Base-by-base conservation (phyloP, 2,888 invertebrate species). In the Odontocolon sp. region DNA sequence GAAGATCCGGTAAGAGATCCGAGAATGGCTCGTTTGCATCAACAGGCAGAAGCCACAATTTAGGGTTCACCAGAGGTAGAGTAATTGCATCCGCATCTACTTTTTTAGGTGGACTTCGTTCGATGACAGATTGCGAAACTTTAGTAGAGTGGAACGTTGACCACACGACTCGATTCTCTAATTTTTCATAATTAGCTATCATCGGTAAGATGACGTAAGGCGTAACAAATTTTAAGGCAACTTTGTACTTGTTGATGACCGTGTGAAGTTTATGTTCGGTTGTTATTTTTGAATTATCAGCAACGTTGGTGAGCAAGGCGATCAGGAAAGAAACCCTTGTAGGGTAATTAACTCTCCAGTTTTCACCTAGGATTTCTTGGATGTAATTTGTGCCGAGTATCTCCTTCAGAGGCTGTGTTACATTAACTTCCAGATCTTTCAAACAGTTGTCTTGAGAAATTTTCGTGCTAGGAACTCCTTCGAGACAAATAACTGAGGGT, bases 11-110 rank as follows among this genome's bases (percentile, higher is more conserved):
- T 23, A 84, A 36, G 8, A 84, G 31, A 40, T 47, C 67, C 2
- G 5, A 31, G 18, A 76, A 82, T n/a, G 84, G 84, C 42, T 83
- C 18, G 1, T 26, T 14, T 5, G 67, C 40, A 42, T 81, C 76
- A 9, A 84, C 52, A 11, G 80, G 73, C 9, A 73, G 61, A 9
- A 68, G 16, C 73, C 67, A 79, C 16, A 45, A 36, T 21, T 66
- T 72, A 4, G 84, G 83, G 80, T 83, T 80, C 9, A 78, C 45
- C 3, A 83, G 14, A 11, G 82, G 78, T 38, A 80, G 16, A 31
- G 59, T 52, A 2, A 57, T 4, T 18, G 23, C 54, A 5, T 71
- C 47, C 6, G 3, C 2, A 0, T 40, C 64, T 2, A 21, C 6
- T 23, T 36, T 31, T 6, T 42, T 14, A n/a, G 61, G 69, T 31